These are phyloP conservation scores for Rhinopithecus roxellana DNA, from an alignment of 2,113 vertebrate species.

Conservation along the genomic window DNA sequence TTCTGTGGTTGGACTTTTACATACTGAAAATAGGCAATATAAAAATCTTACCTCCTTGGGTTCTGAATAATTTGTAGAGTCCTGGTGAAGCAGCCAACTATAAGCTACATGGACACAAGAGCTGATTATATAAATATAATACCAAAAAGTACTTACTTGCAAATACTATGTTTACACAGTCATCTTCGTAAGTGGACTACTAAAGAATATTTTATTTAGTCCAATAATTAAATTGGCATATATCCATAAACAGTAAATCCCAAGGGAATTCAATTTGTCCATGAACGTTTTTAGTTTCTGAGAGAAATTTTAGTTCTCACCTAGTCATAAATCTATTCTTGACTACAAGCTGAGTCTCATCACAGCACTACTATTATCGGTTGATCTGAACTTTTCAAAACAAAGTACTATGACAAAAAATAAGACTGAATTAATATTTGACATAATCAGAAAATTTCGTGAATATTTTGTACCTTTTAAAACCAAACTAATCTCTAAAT, in stretches of 20 bases:
- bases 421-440: conserved; percentile 10
- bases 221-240: conserved; percentile 33
- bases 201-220: conserved; percentile 10
- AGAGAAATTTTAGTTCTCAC: conserved; percentile 9
- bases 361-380: not conserved
- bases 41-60: conserved; percentile 22
- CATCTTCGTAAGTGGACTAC: not conserved
- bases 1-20: not conserved
- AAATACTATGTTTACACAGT: conserved; percentile 26
- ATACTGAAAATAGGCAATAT: not conserved
- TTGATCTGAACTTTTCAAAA: conserved; percentile 17
- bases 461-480: not conserved
- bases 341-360: not conserved
- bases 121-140: not conserved
- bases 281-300: conserved; percentile 11
- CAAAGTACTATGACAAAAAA: not conserved
- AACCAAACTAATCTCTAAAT: conserved; percentile 8
- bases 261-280: not conserved
- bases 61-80: conserved; percentile 41
- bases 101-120: conserved; percentile 15
- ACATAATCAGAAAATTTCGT: conserved; percentile 17
- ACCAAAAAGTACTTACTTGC: conserved; percentile 30
- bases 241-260: not conserved
- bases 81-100: not conserved
- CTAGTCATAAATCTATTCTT: not conserved